Base-by-base conservation (phyloP, 37 sponge, comb jelly and placozoan genomes). In the Beroe ovata region DNA sequence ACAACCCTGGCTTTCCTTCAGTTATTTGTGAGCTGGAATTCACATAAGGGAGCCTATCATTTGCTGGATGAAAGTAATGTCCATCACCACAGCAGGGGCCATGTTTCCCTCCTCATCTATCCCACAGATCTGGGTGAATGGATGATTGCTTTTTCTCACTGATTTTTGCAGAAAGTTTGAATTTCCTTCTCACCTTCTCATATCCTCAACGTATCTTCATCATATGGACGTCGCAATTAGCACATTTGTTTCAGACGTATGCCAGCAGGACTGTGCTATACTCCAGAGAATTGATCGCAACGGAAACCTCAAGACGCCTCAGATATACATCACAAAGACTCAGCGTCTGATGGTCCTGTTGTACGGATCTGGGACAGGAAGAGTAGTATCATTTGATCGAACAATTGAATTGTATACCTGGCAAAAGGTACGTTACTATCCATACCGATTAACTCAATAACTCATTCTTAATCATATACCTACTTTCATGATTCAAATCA, bases 281-380 rank as follows among this genome's bases (percentile, higher is more conserved):
- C 42, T 77, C 4, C 84, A 77, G 84, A 37, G 84, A 11, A 77
- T 77, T 3, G 84, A 77, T 39, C 20, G 41, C 28, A 33, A 20
- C 2, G 84, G 84, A 0, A 42, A 23, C 11, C 54, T 77, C 1
- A 39, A 36, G 25, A 77, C 84, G 1, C 84, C 84, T 6, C 84
- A 77, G 33, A 39, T 77, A 2, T 77, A 77, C 23, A 26, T 77
- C 18, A 77, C 84, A 6, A 39, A 41, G 36, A 36, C 41, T 1
- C 26, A 42, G 29, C 26, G 25, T 4, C 84, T 77, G n/a, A 22
- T 42, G 42, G 84, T 77, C 54, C 47, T 77, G 26, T 4, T 42
- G 84, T 77, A 77, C 84, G 84, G 84, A 16, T 77, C 38, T 40
- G 84, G 84, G 23, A 39, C 28, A 21, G 84, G 84, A 23, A 77